Evolutionary conservation across 2,797 vertebrate genomes (phyloP).

Genomic region (Streptopelia turtur): DNA sequence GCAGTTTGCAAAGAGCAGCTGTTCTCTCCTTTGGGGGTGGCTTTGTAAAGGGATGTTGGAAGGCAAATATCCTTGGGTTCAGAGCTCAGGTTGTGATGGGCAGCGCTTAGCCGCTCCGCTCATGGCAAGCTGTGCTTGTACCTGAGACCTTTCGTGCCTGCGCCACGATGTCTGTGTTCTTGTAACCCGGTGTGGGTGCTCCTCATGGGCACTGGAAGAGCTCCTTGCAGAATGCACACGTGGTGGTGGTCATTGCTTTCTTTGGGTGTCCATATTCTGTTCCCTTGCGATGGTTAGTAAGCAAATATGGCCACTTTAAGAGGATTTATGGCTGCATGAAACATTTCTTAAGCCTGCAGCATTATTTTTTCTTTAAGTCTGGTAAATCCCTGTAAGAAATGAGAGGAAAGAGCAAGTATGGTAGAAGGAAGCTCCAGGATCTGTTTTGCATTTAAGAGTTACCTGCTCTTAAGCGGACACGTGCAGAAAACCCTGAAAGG

Average conservation of each 20-base stretch:
- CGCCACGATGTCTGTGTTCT: accelerated
- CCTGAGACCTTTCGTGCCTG: background rate
- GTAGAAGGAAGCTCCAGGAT: background rate
- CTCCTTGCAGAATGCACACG: accelerated
- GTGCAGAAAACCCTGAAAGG: background rate
- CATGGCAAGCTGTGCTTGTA: background rate
- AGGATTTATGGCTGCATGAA: background rate
- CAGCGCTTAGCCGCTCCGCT: background rate
- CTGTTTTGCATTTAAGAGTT: slow-evolving; percentile 20
- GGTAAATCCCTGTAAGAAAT: background rate
- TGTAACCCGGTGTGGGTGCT: background rate
- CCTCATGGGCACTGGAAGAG: background rate
- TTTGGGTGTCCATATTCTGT: background rate
- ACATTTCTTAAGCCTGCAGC: background rate
- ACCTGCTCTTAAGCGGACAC: background rate
- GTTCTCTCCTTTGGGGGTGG: background rate
- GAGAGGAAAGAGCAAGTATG: background rate
- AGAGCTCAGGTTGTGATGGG: background rate
- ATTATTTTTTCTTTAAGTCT: background rate
- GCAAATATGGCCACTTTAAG: background rate
- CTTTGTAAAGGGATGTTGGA: background rate
- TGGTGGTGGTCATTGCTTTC: background rate
- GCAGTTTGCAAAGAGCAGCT: background rate
- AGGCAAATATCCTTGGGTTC: background rate
- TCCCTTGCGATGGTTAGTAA: background rate